Base-by-base conservation (phyloP, 2,113 vertebrate species). In the Forbesichthys agassizii region DNA sequence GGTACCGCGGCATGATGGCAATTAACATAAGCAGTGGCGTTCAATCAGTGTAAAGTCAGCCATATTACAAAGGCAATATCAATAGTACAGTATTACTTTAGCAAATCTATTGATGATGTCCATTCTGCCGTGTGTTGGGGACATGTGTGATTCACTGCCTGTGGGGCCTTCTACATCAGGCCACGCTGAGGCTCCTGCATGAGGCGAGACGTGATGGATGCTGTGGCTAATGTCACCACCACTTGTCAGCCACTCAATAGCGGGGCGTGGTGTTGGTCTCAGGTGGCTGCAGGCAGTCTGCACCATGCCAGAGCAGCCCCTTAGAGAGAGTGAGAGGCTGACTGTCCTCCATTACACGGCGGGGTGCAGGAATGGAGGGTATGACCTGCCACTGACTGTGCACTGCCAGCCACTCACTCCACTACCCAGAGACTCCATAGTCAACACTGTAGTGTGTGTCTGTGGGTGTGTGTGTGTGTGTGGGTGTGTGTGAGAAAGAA, bases 211-310 rank as follows among this genome's bases (percentile, higher is more conserved):
- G 18, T 86, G 86, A 90, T 86, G 77, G 83, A 90, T 86, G 81
- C 73, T 66, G 71, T 64, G 73, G 80, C 77, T 81, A 73, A 85
- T 87, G 88, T 87, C 87, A 84, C 67, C 73, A 88, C 67, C 73
- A 88, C 86, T 78, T 86, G 85, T 88, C 85, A 89, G 82, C 71
- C 61, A 66, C 73, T 86, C 77, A 78, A 84, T 78, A 74, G 82
- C 83, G 66, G 78, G 78, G 59, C 16, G 16, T 20, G 57, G 20
- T 14, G 27, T 27, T 27, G 69, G 82, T 86, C 86, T 89, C 86
- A 77, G 87, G 85, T 79, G 86, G 77, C 72, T 66, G 20, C 61
- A 61, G 65, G 59, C 68, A 63, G 80, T 60, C 62, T 68, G 74
- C 57, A 69, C 78, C 60, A 33, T 16, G 71, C 80, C 74, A 78